These are phyloP conservation scores for Crotalus tigris DNA, from an alignment of 2,113 vertebrate species.

Conservation along the genomic window DNA sequence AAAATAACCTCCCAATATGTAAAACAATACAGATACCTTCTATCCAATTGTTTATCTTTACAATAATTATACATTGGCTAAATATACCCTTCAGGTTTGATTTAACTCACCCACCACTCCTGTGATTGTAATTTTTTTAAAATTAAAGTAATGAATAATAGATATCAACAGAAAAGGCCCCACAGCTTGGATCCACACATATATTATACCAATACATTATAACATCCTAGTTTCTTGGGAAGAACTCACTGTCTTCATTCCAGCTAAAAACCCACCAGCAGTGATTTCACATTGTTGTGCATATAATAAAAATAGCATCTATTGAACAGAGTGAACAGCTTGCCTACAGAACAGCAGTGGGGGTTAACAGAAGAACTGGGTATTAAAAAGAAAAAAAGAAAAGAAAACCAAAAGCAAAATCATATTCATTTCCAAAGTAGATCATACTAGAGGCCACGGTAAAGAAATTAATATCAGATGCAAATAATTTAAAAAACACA, in stretches of 20 bases:
- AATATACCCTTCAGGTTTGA: not conserved
- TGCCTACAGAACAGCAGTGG: not conserved
- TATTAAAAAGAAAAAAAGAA: not conserved
- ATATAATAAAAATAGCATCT: not conserved
- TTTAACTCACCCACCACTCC: not conserved
- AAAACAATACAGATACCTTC: not conserved
- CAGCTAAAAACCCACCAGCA: not conserved
- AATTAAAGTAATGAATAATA: not conserved
- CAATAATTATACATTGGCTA: not conserved
- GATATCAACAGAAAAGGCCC: not conserved
- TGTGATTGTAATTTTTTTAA: not conserved
- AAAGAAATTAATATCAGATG: not conserved
- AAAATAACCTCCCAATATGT: not conserved
- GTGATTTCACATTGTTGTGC: not conserved
- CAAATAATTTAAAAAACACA: not conserved
- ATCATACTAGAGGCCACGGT: not conserved
- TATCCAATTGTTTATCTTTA: not conserved
- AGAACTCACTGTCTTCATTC: not conserved
- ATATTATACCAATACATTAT: not conserved
- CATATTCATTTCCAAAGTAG: not conserved
- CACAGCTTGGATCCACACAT: not conserved
- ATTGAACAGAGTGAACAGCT: not conserved
- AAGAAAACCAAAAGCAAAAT: not conserved
- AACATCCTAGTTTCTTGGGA: not conserved
- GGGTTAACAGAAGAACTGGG: not conserved